Conservation (phyloP, 2,888 invertebrate species). For the Sinohyriopsis cumingii region DNA sequence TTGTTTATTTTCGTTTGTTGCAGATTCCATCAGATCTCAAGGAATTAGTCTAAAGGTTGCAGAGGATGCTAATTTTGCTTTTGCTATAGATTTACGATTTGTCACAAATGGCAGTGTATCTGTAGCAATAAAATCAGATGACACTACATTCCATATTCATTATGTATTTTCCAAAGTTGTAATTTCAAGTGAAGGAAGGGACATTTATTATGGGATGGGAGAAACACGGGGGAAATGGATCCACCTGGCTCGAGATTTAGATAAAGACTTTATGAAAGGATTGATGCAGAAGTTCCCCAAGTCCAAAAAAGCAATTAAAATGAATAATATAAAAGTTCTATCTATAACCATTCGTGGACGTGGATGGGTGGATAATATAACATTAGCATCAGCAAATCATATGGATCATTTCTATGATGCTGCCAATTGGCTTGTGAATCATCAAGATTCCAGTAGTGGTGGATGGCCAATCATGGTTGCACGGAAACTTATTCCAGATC, state of each 20-base stretch:
- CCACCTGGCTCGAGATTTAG: slow-evolving; percentile 87
- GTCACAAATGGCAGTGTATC: slow-evolving; percentile 87
- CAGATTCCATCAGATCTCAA: slow-evolving; percentile 66
- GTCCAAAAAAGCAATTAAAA: slow-evolving; percentile 40
- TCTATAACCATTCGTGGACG: slow-evolving; percentile 63
- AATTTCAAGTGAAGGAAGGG: slow-evolving; percentile 80
- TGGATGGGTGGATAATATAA: slow-evolving; percentile 68
- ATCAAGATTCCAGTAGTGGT: slow-evolving; percentile 87
- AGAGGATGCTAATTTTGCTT: slow-evolving; percentile 80
- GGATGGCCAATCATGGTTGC: slow-evolving; percentile 94
- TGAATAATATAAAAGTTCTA: slow-evolving; percentile 47
- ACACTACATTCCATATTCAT: slow-evolving; percentile 85
- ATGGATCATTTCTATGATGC: slow-evolving; percentile 92
- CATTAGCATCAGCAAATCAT: slow-evolving; percentile 82
- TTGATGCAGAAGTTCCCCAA: slow-evolving; percentile 72
- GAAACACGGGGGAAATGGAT: slow-evolving; percentile 77
- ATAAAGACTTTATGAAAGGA: slow-evolving; percentile 93
- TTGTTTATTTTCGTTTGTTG: slow-evolving; percentile 6
- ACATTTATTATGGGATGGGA: slow-evolving; percentile 90
- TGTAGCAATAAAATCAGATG: slow-evolving; percentile 81
- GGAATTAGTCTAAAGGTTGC: slow-evolving; percentile 77
- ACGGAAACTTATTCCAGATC: slow-evolving; percentile 57
- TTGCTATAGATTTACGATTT: slow-evolving; percentile 79
- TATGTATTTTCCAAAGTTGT: slow-evolving; percentile 84
- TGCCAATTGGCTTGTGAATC: slow-evolving; percentile 91